Base-by-base conservation (phyloP, 2,888 invertebrate species). In the Eristalinus sepulchralis region DNA sequence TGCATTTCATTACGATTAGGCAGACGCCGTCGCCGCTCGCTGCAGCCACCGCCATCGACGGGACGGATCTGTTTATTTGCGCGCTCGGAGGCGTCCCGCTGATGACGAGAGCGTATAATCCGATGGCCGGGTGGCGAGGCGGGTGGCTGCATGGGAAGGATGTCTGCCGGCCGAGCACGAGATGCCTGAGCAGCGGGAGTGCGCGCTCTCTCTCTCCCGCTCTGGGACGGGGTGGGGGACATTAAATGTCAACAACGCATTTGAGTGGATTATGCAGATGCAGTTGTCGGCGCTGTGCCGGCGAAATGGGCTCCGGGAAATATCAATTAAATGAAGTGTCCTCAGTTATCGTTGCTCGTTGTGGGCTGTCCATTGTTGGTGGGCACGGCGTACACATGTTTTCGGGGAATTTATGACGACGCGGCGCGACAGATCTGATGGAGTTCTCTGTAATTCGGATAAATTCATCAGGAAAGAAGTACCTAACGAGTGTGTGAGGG, bases 241-340 rank as follows among this genome's bases (percentile, higher is more conserved):
- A 75, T 82, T 82, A 82, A 86, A 82, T 82, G 85, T 85, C 82
- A 85, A 85, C 85, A 85, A 82, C 57, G 73, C 72, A 85, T 86
- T 86, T 85, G 71, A 85, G 84, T 85, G 81, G 81, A 85, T 85
- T 85, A 85, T 85, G 84, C 81, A 81, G 77, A 85, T 85, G 81
- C 81, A 70, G 68, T 82, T 76, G 76, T 76, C 71, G 70, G 57
- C 47, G 27, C 36, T 60, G 53, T 59, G 64, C 24, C 11, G n/a
- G 33, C 27, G 17, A 57, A 55, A 34, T 27, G 60, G 62, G 10
- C 47, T 47, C 39, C 57, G 59, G 39, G 76, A 83, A 80, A 84
- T 80, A 80, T 84, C 84, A 84, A 76, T 80, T 76, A 72, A 84
- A 72, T 76, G 62, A 76, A 80, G 84, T 84, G 80, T 80, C 76